phyloP scores from a whole-genome alignment of 2,888 invertebrate genomes.

The Polyommatus icarus region DNA sequence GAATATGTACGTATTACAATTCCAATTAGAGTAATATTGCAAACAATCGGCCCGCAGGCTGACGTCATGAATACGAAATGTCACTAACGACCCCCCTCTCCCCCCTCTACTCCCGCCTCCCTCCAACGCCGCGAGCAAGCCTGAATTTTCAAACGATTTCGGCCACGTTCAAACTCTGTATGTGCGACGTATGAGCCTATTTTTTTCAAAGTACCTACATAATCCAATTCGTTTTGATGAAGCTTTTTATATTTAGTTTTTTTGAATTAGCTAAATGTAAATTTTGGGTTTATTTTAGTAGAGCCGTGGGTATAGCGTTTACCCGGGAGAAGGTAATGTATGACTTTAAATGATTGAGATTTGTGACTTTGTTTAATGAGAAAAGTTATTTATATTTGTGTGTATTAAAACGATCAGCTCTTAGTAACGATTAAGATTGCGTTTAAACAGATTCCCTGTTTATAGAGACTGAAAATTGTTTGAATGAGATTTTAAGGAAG shows the following conservation, averaged over 20 bases:
- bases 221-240: constrained; percentile 33
- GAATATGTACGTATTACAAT: constrained; percentile 76
- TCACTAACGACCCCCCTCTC: constrained; percentile 74
- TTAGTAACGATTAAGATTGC: too few species aligned
- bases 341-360: too few species aligned
- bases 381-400: too few species aligned
- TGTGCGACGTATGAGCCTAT: constrained; percentile 27
- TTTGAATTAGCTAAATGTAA: constrained; percentile 10
- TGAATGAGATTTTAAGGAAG: too few species aligned
- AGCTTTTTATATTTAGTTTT: constrained; percentile 23
- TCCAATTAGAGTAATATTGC: constrained; percentile 80
- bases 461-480: too few species aligned
- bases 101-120: constrained; percentile 39
- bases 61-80: constrained; percentile 80
- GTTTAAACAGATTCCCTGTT: too few species aligned
- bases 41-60: constrained; percentile 76
- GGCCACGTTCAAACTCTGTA: constrained; percentile 36
- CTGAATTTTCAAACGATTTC: constrained; percentile 72
- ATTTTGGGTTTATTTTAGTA: neutral
- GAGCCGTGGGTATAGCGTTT: neutral
- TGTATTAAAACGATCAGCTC: too few species aligned
- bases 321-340: neutral
- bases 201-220: constrained; percentile 33
- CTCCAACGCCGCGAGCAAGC: constrained; percentile 53
- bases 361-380: too few species aligned